phyloP scores from a whole-genome alignment of 2,113 vertebrate genomes.

The Actenoides lindsayi region DNA sequence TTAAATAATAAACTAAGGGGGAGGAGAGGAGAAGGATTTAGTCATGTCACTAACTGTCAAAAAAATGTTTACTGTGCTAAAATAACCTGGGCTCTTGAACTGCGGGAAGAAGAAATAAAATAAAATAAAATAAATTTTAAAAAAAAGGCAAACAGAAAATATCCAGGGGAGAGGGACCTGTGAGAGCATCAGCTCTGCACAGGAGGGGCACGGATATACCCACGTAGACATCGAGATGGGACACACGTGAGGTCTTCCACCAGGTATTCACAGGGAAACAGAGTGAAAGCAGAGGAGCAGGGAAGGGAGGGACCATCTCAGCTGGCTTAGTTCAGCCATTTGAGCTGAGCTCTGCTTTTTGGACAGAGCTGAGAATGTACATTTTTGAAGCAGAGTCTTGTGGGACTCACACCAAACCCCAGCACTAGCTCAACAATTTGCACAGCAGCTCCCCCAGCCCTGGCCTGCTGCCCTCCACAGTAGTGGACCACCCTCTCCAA shows the following conservation, averaged over 20 bases:
- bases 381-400: not conserved
- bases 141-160: not conserved
- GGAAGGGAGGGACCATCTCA: not conserved
- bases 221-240: fast-evolving
- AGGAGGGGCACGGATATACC: not conserved
- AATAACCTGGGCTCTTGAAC: not conserved
- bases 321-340: not conserved
- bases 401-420: not conserved
- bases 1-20: constrained; percentile 38
- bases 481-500: not conserved
- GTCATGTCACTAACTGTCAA: constrained; percentile 25
- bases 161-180: not conserved
- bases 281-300: not conserved
- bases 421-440: not conserved
- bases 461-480: not conserved
- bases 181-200: not conserved
- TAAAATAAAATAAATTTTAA: too few species aligned
- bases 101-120: too few species aligned
- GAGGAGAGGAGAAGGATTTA: constrained; percentile 35
- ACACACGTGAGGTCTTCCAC: not conserved
- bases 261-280: not conserved
- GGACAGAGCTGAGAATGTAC: not conserved
- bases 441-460: not conserved
- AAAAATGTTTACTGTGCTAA: constrained; percentile 40
- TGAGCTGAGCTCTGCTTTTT: not conserved